Conservation (phyloP, 2,113 vertebrate species). For the Orcinus orca region DNA sequence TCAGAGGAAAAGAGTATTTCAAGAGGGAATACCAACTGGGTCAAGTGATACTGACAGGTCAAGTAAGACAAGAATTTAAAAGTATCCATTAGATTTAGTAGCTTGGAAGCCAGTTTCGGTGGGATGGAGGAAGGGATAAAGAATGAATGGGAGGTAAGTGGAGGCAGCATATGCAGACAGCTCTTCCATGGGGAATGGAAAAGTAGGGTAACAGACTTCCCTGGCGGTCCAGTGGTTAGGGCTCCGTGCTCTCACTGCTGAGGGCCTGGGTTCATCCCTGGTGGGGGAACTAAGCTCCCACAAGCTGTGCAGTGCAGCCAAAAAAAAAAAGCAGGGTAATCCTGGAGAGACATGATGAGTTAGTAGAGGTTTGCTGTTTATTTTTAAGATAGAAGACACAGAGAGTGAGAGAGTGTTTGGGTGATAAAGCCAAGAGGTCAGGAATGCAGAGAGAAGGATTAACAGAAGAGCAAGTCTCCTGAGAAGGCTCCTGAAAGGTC, state of each 20-base stretch:
- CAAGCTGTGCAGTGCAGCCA: too few species aligned
- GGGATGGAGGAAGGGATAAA: background rate
- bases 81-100: background rate
- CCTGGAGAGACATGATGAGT: background rate
- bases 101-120: background rate
- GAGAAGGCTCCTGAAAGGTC: background rate
- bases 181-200: background rate
- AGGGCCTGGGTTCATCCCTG: too few species aligned
- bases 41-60: background rate
- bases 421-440: background rate
- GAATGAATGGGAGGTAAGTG: background rate
- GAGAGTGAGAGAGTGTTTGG: background rate
- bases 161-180: background rate
- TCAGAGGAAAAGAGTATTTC: background rate
- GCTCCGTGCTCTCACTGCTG: too few species aligned
- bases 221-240: too few species aligned
- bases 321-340: background rate
- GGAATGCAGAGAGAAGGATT: background rate
- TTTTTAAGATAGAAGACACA: background rate
- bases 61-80: background rate
- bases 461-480: background rate
- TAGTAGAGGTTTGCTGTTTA: background rate
- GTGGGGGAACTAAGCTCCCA: too few species aligned
- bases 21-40: background rate
- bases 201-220: background rate